Base-by-base conservation (phyloP, 2,888 invertebrate species). In the Ectemnius lituratus region DNA sequence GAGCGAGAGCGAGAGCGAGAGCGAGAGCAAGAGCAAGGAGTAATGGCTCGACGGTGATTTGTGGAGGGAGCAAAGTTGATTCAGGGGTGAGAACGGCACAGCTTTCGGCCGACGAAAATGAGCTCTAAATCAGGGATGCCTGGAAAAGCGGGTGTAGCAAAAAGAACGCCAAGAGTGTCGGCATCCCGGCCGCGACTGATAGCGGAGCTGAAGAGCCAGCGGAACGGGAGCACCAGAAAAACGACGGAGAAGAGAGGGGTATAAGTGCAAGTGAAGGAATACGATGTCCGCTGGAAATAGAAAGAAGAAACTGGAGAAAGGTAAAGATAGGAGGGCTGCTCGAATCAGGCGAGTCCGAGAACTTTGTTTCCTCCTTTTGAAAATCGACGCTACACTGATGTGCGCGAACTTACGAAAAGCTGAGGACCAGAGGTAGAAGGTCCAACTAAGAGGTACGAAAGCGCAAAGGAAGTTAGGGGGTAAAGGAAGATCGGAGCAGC, bases 71-170 rank as follows among this genome's bases (percentile, higher is more conserved):
- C 78, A 83, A 83, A 83, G 83, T 83, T 83, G 83, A 83, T 83
- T 83, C 83, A 83, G 80, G 80, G 80, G 84, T 84, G 84, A 84
- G 84, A 83, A 84, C 80, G 83, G 81, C 78, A 73, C 81, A 82
- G 84, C 84, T 84, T 82, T 80, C 78, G 81, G 73, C 76, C 81
- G 82, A 81, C 77, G 81, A 87, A 84, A 88, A 88, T 86, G 85
- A 87, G 85, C 84, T 86, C 77, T 79, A 80, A 82, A 85, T 87
- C 86, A 83, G 78, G 78, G 72, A 78, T 74, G 76, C 79, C 79
- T 74, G 71, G 78, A 76, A 73, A 68, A 79, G 74, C 77, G 81
- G 75, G 72, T 76, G 83, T 80, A 83, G 70, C 69, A 81, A 83
- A 84, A 84, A 83, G 80, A 81, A 60, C 69, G 20, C 62, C 67